Base-by-base conservation (phyloP, 2,113 vertebrate genomes). In the Polyodon spathula region DNA sequence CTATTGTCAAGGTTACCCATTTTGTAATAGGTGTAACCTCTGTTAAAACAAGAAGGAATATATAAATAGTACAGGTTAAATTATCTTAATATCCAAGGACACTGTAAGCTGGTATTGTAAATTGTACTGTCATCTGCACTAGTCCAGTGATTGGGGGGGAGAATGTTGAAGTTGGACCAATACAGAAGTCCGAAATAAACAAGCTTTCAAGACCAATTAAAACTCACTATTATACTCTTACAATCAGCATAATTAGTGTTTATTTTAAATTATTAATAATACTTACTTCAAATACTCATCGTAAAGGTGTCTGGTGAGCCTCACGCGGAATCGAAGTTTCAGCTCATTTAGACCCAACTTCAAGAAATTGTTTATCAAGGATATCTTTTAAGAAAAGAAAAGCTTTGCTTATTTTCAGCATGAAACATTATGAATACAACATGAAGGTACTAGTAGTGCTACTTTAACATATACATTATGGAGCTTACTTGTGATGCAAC, bases 1-100 rank as follows among this genome's bases (percentile, higher is more conserved):
- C 96, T 90, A 78, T 95, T 98, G 81, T 99, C 96, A 78, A 99
- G 76, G 78, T 99, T 99, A 59, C 96, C 96, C 96, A 99, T 99
- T 85, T 98, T 99, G 82, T 99, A 99, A 71, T 95, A 99, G 0
- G 96, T 98, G 62, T 87, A 97, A 44, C 91, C 75, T 82, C 96
- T 99, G 75, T 71, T 81, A 80, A 44, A 1, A 8, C 40, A 44
- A 54, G 41, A 58, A 3, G 37, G 10, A 15, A 8, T 8, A 53
- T 38, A 12, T 37, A 48, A 4, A 50, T n/a, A 10, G 27, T 27
- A 27, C 27, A 2, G 27, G 27, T 27, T 27, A 27, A 27, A 27
- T 27, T 27, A 27, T 27, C 27, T 27, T 27, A 27, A 27, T 27
- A 27, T 27, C 27, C 27, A 27, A 27, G 27, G 27, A 27, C 27